A percentile compares a stretch with the other conserved stretches of the same genome.
These are phyloP conservation scores for Peucedramus taeniatus DNA, from an alignment of 2,113 vertebrate genomes.

Conservation along the genomic window DNA sequence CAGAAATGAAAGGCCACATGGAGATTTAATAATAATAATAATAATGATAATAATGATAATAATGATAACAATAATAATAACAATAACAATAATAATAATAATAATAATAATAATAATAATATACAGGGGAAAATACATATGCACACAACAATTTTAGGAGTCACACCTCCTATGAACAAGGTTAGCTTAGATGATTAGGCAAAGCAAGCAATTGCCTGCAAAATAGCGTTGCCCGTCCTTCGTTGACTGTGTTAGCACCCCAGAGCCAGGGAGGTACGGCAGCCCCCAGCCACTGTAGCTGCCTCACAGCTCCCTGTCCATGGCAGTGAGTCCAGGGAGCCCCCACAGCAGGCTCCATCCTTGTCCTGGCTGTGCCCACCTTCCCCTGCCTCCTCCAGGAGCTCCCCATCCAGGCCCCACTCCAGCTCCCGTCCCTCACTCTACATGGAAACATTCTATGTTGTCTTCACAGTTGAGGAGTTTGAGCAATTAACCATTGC, in stretches of 20 bases:
- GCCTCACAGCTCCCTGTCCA: background rate
- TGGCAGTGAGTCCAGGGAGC: background rate
- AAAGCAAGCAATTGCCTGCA: background rate
- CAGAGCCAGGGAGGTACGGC: accelerated
- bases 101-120: background rate
- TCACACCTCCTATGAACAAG: background rate
- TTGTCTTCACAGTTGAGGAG: background rate
- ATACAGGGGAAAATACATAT: background rate
- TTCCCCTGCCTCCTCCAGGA: background rate
- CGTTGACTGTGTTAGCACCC: background rate
- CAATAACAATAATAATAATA: background rate
- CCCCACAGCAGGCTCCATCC: background rate
- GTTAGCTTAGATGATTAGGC: background rate
- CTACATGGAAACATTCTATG: background rate
- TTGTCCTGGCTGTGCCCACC: background rate
- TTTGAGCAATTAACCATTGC: background rate
- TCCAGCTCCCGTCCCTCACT: background rate
- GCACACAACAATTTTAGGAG: background rate
- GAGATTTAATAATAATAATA: background rate
- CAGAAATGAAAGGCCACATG: background rate
- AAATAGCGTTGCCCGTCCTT: background rate
- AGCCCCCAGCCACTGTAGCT: background rate
- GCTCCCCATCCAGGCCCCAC: accelerated
- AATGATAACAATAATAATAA: too few species aligned
- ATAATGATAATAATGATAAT: background rate